phyloP scores from a whole-genome alignment of 2,888 invertebrate genomes.

The Nasonia oneida region DNA sequence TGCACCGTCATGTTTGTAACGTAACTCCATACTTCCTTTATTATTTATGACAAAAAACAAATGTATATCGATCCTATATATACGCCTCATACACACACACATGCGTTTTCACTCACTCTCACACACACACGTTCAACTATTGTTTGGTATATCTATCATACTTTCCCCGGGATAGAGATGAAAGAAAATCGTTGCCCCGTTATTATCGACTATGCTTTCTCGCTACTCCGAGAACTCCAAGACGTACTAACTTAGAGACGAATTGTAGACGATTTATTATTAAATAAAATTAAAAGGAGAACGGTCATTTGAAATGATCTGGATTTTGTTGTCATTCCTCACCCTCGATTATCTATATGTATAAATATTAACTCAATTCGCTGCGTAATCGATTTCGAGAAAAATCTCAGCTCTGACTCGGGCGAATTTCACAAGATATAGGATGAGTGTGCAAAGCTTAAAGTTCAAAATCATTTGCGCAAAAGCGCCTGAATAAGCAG shows the following conservation, averaged over 20 bases:
- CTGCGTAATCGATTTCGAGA: not conserved
- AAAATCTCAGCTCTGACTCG: slow-evolving; percentile 10
- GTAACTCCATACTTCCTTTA: slow-evolving; percentile 29
- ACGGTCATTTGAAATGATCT: slow-evolving; percentile 75
- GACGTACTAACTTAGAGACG: slow-evolving; percentile 77
- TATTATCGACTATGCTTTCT: slow-evolving; percentile 70
- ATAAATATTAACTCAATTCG: not conserved
- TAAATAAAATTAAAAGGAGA: slow-evolving; percentile 77
- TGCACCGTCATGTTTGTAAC: slow-evolving; percentile 52
- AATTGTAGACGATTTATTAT: slow-evolving; percentile 79
- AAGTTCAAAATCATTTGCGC: slow-evolving; percentile 48
- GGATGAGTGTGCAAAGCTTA: slow-evolving; percentile 1
- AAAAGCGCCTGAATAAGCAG: slow-evolving; percentile 14
- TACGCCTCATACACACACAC: slow-evolving; percentile 27
- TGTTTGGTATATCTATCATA: slow-evolving; percentile 60
- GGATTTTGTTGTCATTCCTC: slow-evolving; percentile 43
- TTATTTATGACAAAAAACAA: slow-evolving; percentile 27
- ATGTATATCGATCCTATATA: slow-evolving; percentile 34
- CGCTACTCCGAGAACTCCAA: slow-evolving; percentile 74
- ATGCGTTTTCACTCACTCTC: slow-evolving; percentile 42
- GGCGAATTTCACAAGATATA: slow-evolving; percentile 7
- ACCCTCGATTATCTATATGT: not conserved
- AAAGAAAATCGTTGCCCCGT: slow-evolving; percentile 61
- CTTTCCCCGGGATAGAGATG: slow-evolving; percentile 63
- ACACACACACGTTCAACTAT: slow-evolving; percentile 40